Evolutionary conservation across 1,140 invertebrate species (phyloP).

Genomic region (Drosophila grimshawi): DNA sequence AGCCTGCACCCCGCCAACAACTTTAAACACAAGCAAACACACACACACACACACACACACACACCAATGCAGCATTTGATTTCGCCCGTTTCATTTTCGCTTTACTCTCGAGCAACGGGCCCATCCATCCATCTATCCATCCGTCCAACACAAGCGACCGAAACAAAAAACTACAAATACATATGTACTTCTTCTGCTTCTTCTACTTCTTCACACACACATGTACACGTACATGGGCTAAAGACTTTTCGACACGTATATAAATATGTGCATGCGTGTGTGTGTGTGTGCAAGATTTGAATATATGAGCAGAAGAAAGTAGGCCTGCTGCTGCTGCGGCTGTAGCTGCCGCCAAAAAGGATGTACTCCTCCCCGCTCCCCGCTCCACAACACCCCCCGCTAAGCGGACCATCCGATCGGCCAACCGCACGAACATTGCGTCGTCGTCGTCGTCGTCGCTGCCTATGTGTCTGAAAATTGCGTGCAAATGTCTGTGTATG

Average conservation of each 20-base stretch:
- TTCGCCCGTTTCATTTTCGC: slow-evolving; percentile 48
- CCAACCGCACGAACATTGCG: slow-evolving; percentile 67
- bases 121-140: slow-evolving; percentile 30
- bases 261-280: slow-evolving; percentile 25
- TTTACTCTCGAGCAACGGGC: slow-evolving; percentile 31
- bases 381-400: slow-evolving; percentile 7
- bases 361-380: slow-evolving; percentile 40
- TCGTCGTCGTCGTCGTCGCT: slow-evolving; percentile 56
- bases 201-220: background rate
- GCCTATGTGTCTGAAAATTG: slow-evolving; percentile 42
- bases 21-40: slow-evolving; percentile 17
- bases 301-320: slow-evolving; percentile 71
- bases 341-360: slow-evolving; percentile 67
- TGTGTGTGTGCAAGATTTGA: slow-evolving; percentile 49
- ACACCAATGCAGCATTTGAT: slow-evolving; percentile 52
- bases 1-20: slow-evolving; percentile 35
- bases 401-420: slow-evolving; percentile 53
- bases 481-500: slow-evolving; percentile 31
- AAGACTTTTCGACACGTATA: slow-evolving; percentile 29
- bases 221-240: slow-evolving; percentile 11
- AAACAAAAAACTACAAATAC: slow-evolving; percentile 51
- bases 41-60: slow-evolving; percentile 6
- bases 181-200: slow-evolving; percentile 4
- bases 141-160: slow-evolving; percentile 17
- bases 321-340: slow-evolving; percentile 57